These are phyloP conservation scores for Rhea americana DNA, from an alignment of 2,113 vertebrate species.

Conservation along the genomic window DNA sequence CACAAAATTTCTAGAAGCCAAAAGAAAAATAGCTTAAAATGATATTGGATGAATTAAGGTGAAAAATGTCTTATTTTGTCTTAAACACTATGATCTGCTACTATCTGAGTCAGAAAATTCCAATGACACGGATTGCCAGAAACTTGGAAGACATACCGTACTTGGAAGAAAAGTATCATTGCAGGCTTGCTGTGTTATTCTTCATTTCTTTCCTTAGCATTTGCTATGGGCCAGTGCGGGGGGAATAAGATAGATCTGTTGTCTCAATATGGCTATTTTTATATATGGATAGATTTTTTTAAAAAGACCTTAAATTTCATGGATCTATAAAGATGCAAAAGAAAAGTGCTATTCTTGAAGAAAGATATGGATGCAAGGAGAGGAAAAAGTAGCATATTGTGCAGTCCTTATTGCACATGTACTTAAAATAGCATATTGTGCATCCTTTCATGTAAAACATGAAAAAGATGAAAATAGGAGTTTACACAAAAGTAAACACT, in stretches of 20 bases:
- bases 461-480: neutral
- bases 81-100: neutral
- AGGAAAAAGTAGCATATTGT: neutral
- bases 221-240: neutral
- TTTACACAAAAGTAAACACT: neutral
- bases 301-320: neutral
- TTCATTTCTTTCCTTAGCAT: neutral
- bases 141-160: neutral
- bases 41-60: neutral
- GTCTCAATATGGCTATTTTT: neutral
- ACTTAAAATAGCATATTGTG: too few species aligned
- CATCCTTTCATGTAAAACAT: neutral
- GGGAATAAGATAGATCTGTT: neutral
- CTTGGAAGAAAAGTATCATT: conserved; percentile 15
- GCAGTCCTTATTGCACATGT: neutral
- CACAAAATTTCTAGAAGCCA: neutral
- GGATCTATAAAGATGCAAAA: neutral
- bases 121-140: neutral
- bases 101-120: conserved; percentile 50
- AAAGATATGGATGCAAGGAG: neutral
- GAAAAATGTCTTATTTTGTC: neutral
- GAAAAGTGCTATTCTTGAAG: neutral
- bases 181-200: neutral
- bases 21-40: conserved; percentile 10
- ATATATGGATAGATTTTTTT: neutral